A percentile compares a stretch with the other conserved stretches of the same genome.
phyloP scores from a whole-genome alignment of 2,797 vertebrate species.

The Peromyscus eremicus region DNA sequence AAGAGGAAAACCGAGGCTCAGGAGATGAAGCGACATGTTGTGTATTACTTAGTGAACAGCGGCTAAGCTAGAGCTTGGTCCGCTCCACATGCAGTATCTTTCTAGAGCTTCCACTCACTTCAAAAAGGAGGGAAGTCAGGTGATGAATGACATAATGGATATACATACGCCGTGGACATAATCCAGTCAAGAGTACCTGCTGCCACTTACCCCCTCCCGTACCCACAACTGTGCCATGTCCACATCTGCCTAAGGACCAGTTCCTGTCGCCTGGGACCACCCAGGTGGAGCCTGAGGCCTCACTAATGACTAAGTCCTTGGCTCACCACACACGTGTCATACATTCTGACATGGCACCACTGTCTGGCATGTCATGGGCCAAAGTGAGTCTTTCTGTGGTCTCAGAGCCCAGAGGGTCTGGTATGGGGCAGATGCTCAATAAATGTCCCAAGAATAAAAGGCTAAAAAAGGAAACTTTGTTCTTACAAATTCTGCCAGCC shows the following conservation, averaged over 20 bases:
- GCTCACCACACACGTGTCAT: neutral
- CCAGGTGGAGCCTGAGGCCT: neutral
- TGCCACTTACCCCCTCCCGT: neutral
- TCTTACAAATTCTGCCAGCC: neutral
- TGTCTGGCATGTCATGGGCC: too few species aligned
- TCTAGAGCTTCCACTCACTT: neutral
- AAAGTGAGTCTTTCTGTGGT: neutral
- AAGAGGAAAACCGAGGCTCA: slow-evolving; percentile 29
- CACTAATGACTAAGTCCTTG: accelerated
- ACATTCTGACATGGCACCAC: neutral
- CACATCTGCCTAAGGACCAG: neutral
- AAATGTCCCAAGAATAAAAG: neutral
- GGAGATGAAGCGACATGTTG: neutral
- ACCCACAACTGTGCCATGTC: neutral
- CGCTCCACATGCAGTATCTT: neutral
- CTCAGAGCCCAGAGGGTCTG: neutral
- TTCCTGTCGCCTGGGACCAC: neutral
- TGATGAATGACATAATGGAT: neutral
- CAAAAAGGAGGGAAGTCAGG: neutral
- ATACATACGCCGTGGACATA: neutral
- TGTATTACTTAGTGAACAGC: neutral
- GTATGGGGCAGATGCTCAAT: neutral
- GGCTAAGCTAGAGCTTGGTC: neutral
- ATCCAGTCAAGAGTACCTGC: neutral
- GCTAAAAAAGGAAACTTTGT: neutral